Conservation (phyloP, 2,113 vertebrate genomes). For the Silurus asotus region DNA sequence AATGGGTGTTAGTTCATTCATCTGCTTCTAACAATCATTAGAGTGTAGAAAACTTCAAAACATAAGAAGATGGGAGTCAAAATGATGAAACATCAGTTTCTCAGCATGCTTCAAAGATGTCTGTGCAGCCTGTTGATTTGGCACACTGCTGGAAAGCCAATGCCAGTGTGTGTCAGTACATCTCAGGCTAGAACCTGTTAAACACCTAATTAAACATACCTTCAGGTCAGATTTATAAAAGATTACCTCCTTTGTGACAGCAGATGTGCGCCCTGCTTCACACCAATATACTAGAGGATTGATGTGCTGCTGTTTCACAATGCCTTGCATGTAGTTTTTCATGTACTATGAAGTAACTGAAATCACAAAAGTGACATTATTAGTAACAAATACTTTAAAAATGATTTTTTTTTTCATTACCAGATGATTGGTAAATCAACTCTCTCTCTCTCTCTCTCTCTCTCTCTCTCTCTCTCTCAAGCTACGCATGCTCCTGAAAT, state of each 20-base stretch:
- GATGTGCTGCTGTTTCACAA: not conserved
- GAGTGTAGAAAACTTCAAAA: slow-evolving; percentile 8
- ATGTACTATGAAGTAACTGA: not conserved
- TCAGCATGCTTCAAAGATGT: slow-evolving; percentile 9
- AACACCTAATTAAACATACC: slow-evolving; percentile 52
- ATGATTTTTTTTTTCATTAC: not conserved
- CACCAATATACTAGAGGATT: not conserved
- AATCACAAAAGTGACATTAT: not conserved
- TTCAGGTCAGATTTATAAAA: slow-evolving; percentile 48
- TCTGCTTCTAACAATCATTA: not conserved
- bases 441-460: too few relatives aligned
- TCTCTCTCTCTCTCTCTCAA: too few relatives aligned
- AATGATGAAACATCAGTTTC: slow-evolving; percentile 8
- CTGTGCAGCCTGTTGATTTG: not conserved
- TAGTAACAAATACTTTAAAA: not conserved
- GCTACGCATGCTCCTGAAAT: too few relatives aligned
- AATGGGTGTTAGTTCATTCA: not conserved
- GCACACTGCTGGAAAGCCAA: slow-evolving; percentile 34
- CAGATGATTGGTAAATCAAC: not conserved
- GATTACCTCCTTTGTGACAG: slow-evolving; percentile 39
- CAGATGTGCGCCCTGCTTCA: slow-evolving; percentile 15
- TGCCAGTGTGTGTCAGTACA: slow-evolving; percentile 38
- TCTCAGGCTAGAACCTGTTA: slow-evolving; percentile 49
- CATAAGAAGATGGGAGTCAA: not conserved
- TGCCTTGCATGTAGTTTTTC: not conserved